A percentile compares a stretch with the other conserved stretches of the same genome.
These are phyloP conservation scores for Pseudotriccus pelzelni DNA, from an alignment of 2,797 vertebrate species.

Conservation along the genomic window DNA sequence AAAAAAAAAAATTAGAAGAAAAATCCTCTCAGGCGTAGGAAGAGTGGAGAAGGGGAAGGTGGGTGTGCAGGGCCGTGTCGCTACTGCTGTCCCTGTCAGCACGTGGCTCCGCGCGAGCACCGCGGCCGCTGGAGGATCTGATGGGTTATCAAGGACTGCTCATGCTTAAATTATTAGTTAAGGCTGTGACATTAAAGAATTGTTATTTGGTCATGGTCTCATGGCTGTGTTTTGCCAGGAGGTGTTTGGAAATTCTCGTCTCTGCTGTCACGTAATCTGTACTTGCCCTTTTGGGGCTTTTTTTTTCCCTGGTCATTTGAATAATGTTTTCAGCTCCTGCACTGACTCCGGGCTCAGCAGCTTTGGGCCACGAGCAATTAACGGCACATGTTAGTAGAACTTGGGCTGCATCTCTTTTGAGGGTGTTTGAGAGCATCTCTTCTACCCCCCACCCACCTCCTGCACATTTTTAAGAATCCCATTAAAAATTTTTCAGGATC, in stretches of 20 bases:
- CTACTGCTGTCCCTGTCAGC: background rate
- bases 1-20: slow-evolving; percentile 25
- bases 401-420: slow-evolving; percentile 1
- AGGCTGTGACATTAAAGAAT: slow-evolving; percentile 48
- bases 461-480: slow-evolving; percentile 72
- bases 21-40: slow-evolving; percentile 20
- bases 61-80: background rate
- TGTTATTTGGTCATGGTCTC: slow-evolving; percentile 45
- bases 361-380: slow-evolving; percentile 59
- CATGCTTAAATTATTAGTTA: slow-evolving; percentile 56
- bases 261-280: slow-evolving; percentile 58
- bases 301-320: slow-evolving; percentile 39
- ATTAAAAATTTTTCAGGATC: slow-evolving; percentile 75
- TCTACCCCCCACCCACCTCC: background rate
- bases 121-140: background rate
- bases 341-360: slow-evolving; percentile 38
- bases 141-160: slow-evolving; percentile 45
- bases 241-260: slow-evolving; percentile 41
- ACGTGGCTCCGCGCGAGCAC: background rate
- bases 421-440: background rate
- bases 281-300: slow-evolving; percentile 57
- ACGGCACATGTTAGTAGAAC: background rate
- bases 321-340: slow-evolving; percentile 37
- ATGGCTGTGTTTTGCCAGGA: slow-evolving; percentile 51
- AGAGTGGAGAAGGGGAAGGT: background rate